Conservation (phyloP, 2,888 invertebrate genomes). For the Uropetala carovei region DNA sequence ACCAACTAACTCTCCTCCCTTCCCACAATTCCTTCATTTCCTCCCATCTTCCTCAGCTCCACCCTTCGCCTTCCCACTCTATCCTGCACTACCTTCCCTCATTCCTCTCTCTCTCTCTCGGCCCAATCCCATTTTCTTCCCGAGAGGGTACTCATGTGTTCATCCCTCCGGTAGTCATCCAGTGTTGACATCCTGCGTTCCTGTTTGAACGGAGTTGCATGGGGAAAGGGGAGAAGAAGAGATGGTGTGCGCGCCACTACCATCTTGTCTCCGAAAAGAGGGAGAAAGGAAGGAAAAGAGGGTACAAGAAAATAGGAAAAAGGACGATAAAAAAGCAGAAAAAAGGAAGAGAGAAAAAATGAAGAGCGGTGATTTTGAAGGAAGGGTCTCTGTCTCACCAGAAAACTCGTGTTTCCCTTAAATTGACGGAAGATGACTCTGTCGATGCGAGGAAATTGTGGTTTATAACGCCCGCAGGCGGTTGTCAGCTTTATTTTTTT, state of each 20-base stretch:
- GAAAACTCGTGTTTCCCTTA: constrained; percentile 55
- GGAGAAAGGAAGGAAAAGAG: not conserved
- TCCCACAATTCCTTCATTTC: not conserved
- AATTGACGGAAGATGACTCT: constrained; percentile 60
- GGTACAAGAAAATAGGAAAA: not conserved
- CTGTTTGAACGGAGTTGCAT: constrained; percentile 42
- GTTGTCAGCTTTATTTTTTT: not conserved
- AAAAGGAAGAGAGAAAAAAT: not conserved
- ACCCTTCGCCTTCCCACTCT: not conserved
- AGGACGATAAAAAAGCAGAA: not conserved
- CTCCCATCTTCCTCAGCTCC: not conserved
- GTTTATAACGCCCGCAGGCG: constrained; percentile 52
- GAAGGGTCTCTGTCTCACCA: not conserved
- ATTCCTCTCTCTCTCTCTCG: not conserved
- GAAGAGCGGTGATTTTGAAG: not conserved
- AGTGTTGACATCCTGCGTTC: constrained; percentile 54
- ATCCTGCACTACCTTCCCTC: not conserved
- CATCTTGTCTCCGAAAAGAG: not conserved
- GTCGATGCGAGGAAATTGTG: constrained; percentile 49
- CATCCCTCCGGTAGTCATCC: constrained; percentile 25
- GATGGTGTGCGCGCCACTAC: not conserved
- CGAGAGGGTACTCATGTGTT: constrained; percentile 21
- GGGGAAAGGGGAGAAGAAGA: not conserved
- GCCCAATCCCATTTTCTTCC: constrained; percentile 44
- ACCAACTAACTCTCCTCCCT: not conserved